Percentiles rank a stretch among this genome's conserved stretches.
These are phyloP conservation scores for Catagonus wagneri DNA, from an alignment of 2,113 vertebrate genomes.

Conservation along the genomic window DNA sequence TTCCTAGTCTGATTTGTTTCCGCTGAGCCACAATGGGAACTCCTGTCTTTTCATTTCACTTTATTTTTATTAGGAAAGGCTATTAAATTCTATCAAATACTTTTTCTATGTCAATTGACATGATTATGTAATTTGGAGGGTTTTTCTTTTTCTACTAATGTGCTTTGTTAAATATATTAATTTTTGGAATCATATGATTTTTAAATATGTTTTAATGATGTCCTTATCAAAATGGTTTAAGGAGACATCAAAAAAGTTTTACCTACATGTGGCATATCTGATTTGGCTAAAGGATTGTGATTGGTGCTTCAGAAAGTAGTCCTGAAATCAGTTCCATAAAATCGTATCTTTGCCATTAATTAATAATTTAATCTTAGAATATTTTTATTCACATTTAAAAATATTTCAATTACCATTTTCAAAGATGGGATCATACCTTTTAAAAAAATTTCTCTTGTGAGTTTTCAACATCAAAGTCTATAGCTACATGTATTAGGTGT, in stretches of 20 bases:
- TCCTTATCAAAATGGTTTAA: neutral
- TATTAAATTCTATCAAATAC: neutral
- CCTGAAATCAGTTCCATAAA: neutral
- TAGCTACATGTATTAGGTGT: neutral
- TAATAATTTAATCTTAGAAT: neutral
- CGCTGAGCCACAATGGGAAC: too few species aligned
- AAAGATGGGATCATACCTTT: neutral
- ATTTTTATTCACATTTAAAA: neutral
- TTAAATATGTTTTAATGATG: neutral
- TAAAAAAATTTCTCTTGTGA: neutral
- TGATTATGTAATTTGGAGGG: neutral
- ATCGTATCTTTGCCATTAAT: neutral
- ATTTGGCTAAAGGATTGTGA: neutral
- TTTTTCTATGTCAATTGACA: neutral
- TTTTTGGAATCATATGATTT: neutral
- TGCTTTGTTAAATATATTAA: neutral
- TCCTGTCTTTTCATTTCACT: neutral
- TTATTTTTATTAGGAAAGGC: neutral
- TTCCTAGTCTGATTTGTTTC: too few species aligned
- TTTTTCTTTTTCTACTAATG: neutral
- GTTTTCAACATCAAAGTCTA: neutral
- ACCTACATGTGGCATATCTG: neutral
- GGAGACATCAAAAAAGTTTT: neutral
- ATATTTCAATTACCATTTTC: neutral
- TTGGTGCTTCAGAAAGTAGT: slow-evolving; percentile 17